These are phyloP conservation scores for Eugnorisma glareosa DNA, from an alignment of 2,888 invertebrate species.

Conservation along the genomic window DNA sequence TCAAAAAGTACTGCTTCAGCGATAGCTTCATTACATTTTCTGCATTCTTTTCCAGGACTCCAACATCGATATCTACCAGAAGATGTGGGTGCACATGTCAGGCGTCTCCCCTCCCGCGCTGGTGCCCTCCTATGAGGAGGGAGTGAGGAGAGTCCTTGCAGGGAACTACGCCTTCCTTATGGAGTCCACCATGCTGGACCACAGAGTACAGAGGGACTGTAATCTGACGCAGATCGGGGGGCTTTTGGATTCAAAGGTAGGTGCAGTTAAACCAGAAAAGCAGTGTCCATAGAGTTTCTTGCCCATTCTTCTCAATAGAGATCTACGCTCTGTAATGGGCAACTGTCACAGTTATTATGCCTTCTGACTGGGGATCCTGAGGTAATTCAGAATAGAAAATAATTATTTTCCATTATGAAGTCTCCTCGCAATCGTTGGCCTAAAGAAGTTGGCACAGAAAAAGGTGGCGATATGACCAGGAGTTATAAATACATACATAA, in stretches of 20 bases:
- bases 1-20: background rate
- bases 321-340: no score
- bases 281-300: no score
- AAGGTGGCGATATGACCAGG: no score
- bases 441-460: no score
- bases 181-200: slow-evolving; percentile 99
- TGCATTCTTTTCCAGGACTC: slow-evolving; percentile 92
- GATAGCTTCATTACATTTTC: background rate
- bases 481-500: no score
- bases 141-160: slow-evolving; percentile 95
- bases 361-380: background rate
- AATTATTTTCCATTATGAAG: no score
- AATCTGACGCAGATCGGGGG: slow-evolving; percentile 99
- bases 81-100: slow-evolving; percentile 99
- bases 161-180: slow-evolving; percentile 99
- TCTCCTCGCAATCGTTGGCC: no score
- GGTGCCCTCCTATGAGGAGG: slow-evolving; percentile 97
- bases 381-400: background rate
- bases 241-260: slow-evolving; percentile 87
- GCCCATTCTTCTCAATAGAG: no score
- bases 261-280: background rate
- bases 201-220: slow-evolving; percentile 98
- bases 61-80: slow-evolving; percentile 96
- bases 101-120: slow-evolving; percentile 93
- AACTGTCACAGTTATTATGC: background rate